Percentiles rank a stretch among this genome's conserved stretches.
Evolutionary conservation across 1,140 invertebrate genomes (phyloP).

Genomic region (Drosophila melanica): DNA sequence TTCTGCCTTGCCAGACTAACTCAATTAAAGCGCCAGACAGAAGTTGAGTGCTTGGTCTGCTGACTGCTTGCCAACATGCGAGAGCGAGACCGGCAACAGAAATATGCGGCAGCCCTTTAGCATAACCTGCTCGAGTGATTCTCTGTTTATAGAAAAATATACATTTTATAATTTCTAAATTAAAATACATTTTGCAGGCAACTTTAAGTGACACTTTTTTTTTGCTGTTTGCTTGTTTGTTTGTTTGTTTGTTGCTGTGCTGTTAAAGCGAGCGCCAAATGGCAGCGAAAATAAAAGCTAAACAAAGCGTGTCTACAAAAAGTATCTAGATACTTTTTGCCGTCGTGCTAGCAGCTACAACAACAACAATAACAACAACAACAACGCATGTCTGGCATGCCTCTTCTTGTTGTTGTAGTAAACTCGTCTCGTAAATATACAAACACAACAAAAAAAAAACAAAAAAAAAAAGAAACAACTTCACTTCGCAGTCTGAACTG

Average conservation of each 20-base stretch:
- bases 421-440: conserved; percentile 63
- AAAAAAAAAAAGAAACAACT: conserved; percentile 27
- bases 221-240: background rate
- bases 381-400: conserved; percentile 26
- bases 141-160: conserved; percentile 14
- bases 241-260: background rate
- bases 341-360: conserved; percentile 17
- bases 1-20: conserved; percentile 55
- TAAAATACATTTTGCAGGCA: conserved; percentile 40
- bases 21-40: conserved; percentile 56
- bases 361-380: conserved; percentile 1
- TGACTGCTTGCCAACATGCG: conserved; percentile 9
- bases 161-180: conserved; percentile 36
- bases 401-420: conserved; percentile 13
- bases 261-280: conserved; percentile 32
- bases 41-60: conserved; percentile 37
- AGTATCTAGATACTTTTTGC: conserved; percentile 48
- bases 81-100: conserved; percentile 11
- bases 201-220: conserved; percentile 16
- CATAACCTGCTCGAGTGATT: conserved; percentile 1
- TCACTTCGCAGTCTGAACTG: conserved; percentile 39
- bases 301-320: conserved; percentile 34
- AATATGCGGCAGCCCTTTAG: conserved; percentile 33
- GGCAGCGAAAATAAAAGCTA: conserved; percentile 26
- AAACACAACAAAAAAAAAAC: conserved; percentile 32